Evolutionary conservation across 2,797 vertebrate genomes (phyloP), one percentile per base, ranked within the genome.

Genomic region (Acrossocheilus wenchowensis): DNA sequence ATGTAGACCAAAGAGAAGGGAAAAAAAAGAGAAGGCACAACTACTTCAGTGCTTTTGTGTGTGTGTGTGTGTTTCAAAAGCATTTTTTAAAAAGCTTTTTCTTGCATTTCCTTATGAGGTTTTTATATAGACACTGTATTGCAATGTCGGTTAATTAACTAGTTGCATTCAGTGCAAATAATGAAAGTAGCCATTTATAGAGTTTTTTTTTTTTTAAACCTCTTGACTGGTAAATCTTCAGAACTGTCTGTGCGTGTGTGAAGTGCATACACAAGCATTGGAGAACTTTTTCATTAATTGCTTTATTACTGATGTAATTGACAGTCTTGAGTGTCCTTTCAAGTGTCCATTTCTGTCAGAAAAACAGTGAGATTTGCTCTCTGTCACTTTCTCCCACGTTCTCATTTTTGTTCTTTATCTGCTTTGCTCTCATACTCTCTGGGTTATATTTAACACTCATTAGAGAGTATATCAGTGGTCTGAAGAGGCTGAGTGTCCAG

Each of bases 381-480:
- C 57, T 68, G 19, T 60, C 60, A 50, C 26, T 62, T n/a, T 78
- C 57, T 74, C 43, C 14, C 48, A 26, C 34, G 2, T 54, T 60
- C n/a, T 43, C n/a, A 68, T 11, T 57, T 68, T 34, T 60, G 71
- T 21, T 64, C 30, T 57, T 36, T 41, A 26, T 48, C 30, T 83
- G 30, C 52, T 21, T 79, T 57, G 64, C 60, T 78, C 62, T 78
- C 45, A 62, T 74, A 50, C 52, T 81, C 69, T 72, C 64, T 45
- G 62, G 73, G 68, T 84, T 80, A 74, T 52, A 73, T 87, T 66
- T 79, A 80, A 41, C 68, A 12, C 41, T 84, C 54, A 52, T 62
- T 54, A 73, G 41, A 64, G 45, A 52, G 60, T 83, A 74, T 84
- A 74, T 73, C 54, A 80, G 19, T 75, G 77, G 86, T 84, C 30